Evolutionary conservation across 2,113 vertebrate genomes (phyloP).

Genomic region (Melierax canorus): DNA sequence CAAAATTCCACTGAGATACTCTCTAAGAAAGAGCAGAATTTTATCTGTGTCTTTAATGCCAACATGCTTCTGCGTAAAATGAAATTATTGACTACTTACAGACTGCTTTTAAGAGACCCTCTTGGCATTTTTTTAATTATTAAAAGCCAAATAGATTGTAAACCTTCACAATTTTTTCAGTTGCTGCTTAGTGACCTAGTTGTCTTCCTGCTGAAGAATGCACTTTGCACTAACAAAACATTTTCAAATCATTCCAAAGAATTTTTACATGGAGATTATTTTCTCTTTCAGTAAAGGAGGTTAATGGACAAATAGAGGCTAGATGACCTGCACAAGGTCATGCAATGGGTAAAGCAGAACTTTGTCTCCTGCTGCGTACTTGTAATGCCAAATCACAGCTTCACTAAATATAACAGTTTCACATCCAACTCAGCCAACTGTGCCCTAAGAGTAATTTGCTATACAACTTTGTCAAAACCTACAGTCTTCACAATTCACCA

Average conservation of each 20-base stretch:
- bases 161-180: neutral
- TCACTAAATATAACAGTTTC: neutral
- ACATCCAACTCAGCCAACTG: neutral
- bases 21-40: conserved; percentile 22
- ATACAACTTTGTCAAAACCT: neutral
- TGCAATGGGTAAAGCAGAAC: neutral
- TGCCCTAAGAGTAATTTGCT: neutral
- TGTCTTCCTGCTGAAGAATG: neutral
- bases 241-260: neutral
- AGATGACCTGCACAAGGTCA: conserved; percentile 36
- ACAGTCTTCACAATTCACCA: neutral
- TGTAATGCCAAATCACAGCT: neutral
- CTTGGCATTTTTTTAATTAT: neutral
- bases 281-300: neutral
- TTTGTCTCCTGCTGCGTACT: neutral
- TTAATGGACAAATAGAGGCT: neutral
- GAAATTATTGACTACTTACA: neutral
- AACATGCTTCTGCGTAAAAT: neutral
- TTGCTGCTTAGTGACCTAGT: neutral
- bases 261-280: neutral
- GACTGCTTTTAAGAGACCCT: neutral
- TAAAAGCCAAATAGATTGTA: neutral
- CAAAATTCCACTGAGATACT: conserved; percentile 34
- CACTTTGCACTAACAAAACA: neutral
- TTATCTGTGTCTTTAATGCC: neutral